These are phyloP conservation scores for Apodemus speciosus DNA, from an alignment of 2,113 vertebrate genomes.

Conservation along the genomic window DNA sequence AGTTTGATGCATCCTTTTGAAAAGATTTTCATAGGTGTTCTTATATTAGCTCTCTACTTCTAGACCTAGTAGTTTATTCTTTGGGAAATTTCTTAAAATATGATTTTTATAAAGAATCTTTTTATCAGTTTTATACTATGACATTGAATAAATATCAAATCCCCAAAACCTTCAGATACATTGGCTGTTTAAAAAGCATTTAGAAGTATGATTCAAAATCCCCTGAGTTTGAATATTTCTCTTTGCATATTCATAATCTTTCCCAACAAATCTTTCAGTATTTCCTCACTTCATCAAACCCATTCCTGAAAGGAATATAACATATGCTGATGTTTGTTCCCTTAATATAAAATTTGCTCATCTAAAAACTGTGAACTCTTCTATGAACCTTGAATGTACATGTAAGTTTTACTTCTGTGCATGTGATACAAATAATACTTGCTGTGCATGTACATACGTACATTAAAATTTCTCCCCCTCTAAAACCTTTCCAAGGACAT, in stretches of 20 bases:
- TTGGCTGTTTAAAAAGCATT: not conserved
- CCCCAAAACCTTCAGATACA: not conserved
- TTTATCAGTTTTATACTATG: not conserved
- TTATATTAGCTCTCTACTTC: not conserved
- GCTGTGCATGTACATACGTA: not conserved
- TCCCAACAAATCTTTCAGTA: not conserved
- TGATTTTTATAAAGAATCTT: not conserved
- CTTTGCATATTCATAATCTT: not conserved
- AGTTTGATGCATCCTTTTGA: not conserved
- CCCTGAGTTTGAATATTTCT: not conserved
- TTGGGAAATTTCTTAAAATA: not conserved
- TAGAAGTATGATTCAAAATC: not conserved
- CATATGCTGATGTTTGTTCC: not conserved
- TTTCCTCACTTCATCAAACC: not conserved
- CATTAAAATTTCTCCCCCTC: not conserved
- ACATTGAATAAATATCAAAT: not conserved
- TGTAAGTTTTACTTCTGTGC: not conserved
- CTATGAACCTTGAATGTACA: not conserved
- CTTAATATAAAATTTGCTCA: not conserved
- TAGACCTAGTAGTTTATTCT: not conserved
- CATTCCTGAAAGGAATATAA: not conserved
- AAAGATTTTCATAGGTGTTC: not conserved
- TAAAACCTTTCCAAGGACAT: not conserved
- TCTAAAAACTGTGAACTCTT: not conserved
- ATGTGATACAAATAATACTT: not conserved